Base-by-base conservation (phyloP, 2,888 invertebrate genomes). In the Tiliacea citrago region DNA sequence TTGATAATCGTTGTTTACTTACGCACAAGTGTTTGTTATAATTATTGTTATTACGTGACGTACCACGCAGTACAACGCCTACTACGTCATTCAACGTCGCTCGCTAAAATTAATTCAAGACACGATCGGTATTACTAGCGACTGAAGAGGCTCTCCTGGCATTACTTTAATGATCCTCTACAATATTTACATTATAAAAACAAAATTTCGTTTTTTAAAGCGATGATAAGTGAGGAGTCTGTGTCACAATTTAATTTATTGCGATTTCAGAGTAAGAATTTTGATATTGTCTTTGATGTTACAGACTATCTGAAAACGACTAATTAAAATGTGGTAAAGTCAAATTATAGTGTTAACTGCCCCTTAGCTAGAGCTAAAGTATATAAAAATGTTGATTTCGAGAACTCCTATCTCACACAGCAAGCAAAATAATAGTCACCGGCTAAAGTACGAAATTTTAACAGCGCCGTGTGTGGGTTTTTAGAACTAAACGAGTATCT, bases 101-200 rank as follows among this genome's bases (percentile, higher is more conserved):
- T 69, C 73, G 76, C 65, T 69, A 47, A 84, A 86, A 91, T 90
- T 90, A 89, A 91, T 91, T 90, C 91, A 81, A 84, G 85, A 87
- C 91, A 91, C 90, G 91, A 86, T 83, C 86, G 83, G 87, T 88
- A 88, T 89, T 86, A 90, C 87, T 73, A 77, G 70, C 79, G 83
- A 77, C 85, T 85, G 85, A 87, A 86, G 84, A 87, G 82, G 89
- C 86, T 88, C 85, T 86, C 79, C 85, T 81, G 83, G 83, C 80
- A 87, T 86, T 86, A 87, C 76, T 82, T 75, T 85, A 85, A 78
- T 77, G 75, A 83, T 76, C 73, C 60, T 39, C 42, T 73, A 67
- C 57, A 71, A 72, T 82, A 78, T 78, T 86, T 84, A 80, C 79
- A 77, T 79, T 85, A 75, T 57, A 29, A 73, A 77, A 73, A 49